phyloP scores from a whole-genome alignment of 2,113 vertebrate species.

The Tenebrosternarchus preto region DNA sequence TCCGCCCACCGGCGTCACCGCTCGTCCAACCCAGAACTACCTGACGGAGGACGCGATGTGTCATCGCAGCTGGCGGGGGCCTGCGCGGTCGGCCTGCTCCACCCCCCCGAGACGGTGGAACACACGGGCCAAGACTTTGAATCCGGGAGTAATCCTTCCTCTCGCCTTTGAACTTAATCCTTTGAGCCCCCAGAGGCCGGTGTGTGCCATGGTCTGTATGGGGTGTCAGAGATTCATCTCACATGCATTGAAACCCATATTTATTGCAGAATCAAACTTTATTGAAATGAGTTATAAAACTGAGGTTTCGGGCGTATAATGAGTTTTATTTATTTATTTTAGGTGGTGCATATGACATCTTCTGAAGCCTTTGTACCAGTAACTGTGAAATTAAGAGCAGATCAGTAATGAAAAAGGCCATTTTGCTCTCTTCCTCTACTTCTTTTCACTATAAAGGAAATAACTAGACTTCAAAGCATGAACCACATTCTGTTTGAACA shows the following conservation, averaged over 20 bases:
- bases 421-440: conserved; percentile 27
- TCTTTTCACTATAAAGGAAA: conserved; percentile 49
- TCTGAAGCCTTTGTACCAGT: conserved; percentile 48
- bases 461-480: conserved; percentile 63
- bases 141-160: conserved; percentile 74
- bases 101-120: conserved; percentile 62
- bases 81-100: conserved; percentile 61
- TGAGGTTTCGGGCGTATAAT: neutral
- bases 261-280: conserved; percentile 69
- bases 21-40: conserved; percentile 8
- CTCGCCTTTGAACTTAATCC: conserved; percentile 76
- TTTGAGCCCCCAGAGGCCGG: conserved; percentile 65
- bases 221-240: conserved; percentile 70
- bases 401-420: conserved; percentile 48
- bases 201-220: conserved; percentile 62
- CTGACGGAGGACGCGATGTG: conserved; percentile 40
- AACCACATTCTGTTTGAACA: conserved; percentile 58
- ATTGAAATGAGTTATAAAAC: conserved; percentile 30
- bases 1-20: neutral
- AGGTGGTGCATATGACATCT: conserved; percentile 53
- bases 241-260: conserved; percentile 67
- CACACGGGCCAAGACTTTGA: conserved; percentile 75
- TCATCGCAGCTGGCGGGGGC: conserved; percentile 63
- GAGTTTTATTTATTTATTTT: conserved; percentile 5
- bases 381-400: conserved; percentile 52